Conservation (phyloP, 2,113 vertebrate species). For the Gambusia holbrooki region DNA sequence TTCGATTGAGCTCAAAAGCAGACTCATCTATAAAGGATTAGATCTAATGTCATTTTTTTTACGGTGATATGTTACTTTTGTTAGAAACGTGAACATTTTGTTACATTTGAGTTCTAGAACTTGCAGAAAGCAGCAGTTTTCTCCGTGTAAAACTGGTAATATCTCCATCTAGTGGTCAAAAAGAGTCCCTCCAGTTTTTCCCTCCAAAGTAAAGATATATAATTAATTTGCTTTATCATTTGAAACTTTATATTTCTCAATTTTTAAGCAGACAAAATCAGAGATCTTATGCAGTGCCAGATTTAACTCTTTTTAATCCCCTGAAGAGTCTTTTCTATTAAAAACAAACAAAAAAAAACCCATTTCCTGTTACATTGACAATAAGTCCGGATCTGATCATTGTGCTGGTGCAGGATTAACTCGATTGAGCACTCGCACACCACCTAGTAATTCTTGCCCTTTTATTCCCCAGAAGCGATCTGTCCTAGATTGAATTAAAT, state of each 20-base stretch:
- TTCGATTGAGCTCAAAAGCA: not conserved
- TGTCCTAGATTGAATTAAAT: conserved; percentile 42
- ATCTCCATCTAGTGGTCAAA: conserved; percentile 63
- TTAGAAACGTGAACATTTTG: too few relatives aligned
- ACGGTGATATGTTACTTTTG: too few relatives aligned
- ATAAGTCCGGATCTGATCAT: not conserved
- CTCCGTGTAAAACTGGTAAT: conserved; percentile 22
- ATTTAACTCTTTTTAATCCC: not conserved
- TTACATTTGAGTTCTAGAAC: not conserved
- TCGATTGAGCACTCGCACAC: conserved; percentile 12
- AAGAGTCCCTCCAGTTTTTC: not conserved
- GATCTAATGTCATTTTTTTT: not conserved
- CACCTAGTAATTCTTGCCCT: conserved; percentile 8
- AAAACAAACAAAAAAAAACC: not conserved
- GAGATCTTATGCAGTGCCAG: not conserved
- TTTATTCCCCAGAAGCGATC: conserved; percentile 1
- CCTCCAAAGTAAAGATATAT: not conserved
- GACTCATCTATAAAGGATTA: not conserved
- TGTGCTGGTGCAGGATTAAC: conserved; percentile 3
- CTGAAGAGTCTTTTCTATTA: not conserved
- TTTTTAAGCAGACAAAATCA: too few relatives aligned
- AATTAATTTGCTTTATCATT: not conserved
- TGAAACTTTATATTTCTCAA: too few relatives aligned
- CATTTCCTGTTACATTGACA: conserved; percentile 3
- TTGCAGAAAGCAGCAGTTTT: not conserved